Conservation (phyloP, 1,140 invertebrate species). For the Scaptomyza hsui region DNA sequence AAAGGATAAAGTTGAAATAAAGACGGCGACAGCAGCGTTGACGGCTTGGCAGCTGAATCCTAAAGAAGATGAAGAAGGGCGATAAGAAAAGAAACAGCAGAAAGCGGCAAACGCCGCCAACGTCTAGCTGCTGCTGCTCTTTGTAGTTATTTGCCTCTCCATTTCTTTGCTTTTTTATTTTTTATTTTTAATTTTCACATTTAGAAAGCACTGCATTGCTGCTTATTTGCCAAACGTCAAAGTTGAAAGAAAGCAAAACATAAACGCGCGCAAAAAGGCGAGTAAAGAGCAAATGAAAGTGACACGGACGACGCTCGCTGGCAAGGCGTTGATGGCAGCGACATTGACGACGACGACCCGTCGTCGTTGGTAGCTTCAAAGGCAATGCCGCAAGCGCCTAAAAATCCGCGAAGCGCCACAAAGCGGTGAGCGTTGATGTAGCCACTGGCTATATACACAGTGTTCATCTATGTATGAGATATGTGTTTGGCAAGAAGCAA, state of each 20-base stretch:
- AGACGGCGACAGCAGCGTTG: constrained; percentile 36
- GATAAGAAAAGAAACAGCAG: constrained; percentile 1
- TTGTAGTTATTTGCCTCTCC: constrained; percentile 34
- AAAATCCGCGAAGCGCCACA: constrained; percentile 43
- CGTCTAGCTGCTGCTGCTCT: constrained; percentile 25
- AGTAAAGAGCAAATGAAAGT: constrained; percentile 50
- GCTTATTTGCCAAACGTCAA: constrained; percentile 31
- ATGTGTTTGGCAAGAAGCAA: too few relatives aligned
- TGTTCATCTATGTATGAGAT: not conserved
- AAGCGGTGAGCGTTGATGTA: constrained; percentile 34
- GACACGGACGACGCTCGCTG: constrained; percentile 36
- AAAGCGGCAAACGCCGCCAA: constrained; percentile 27
- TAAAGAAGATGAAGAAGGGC: constrained; percentile 10
- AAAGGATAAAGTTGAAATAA: constrained; percentile 65
- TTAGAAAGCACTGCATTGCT: constrained; percentile 66
- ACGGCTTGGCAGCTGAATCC: constrained; percentile 44
- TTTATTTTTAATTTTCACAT: constrained; percentile 45
- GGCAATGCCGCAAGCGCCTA: constrained; percentile 49
- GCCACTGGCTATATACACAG: constrained; percentile 38
- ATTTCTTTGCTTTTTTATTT: not conserved
- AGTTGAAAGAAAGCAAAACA: constrained; percentile 30
- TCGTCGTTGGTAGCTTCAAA: constrained; percentile 51
- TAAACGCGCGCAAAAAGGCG: constrained; percentile 12
- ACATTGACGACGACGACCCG: constrained; percentile 30
- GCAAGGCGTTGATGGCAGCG: constrained; percentile 62